Base-by-base conservation (phyloP, 53 echinoderm and acorn worm species). In the Stichopus horrens region DNA sequence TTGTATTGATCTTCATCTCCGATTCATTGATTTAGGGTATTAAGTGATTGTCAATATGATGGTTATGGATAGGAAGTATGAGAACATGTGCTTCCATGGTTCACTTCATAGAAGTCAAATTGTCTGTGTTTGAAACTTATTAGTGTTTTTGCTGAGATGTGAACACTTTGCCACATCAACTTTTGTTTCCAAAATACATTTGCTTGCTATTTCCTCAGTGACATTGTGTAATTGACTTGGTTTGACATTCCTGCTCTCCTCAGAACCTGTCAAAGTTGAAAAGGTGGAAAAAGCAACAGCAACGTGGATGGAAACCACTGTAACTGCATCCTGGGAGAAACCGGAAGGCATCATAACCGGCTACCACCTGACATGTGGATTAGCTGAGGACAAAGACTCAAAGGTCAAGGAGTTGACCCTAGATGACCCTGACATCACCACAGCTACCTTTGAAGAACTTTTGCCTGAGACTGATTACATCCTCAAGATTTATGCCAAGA, bases 401-500 rank as follows among this genome's bases (percentile, higher is more conserved):
- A 90, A 94, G 37, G 90, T 91, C 54, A 90, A 92, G 86, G 93
- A 92, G 5, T 85, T 92, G 52, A 84, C 83, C 54, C 89, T 94
- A 58, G 89, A 92, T 22, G 92, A 96, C 74, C 88, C 93, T 10
- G 89, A 91, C 23, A 68, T 55, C 10, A 89, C 86, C 13, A 54
- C n/a, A 9, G 76, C 92, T 20, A 86, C 86, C 52, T 88, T 96
- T 87, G 89, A 93, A 23, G 90, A 88, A 6, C 73, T 96, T 60
- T 73, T 58, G 6, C 94, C 94, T 8, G 94, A 92, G 14, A 77
- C 75, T 20, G 88, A 92, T 53, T 96, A 96, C 74, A 74, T 86
- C 23, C n/a, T 96, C 8, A 92, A 94, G 86, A 96, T 96, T 77
- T 96, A 91, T 71, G 86, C 94, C 51, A 19, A 88, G 53, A 91